Evolutionary conservation across 2,888 invertebrate species (phyloP), one percentile per base, ranked within the genome.

Genomic region (Hydriomena furcata): DNA sequence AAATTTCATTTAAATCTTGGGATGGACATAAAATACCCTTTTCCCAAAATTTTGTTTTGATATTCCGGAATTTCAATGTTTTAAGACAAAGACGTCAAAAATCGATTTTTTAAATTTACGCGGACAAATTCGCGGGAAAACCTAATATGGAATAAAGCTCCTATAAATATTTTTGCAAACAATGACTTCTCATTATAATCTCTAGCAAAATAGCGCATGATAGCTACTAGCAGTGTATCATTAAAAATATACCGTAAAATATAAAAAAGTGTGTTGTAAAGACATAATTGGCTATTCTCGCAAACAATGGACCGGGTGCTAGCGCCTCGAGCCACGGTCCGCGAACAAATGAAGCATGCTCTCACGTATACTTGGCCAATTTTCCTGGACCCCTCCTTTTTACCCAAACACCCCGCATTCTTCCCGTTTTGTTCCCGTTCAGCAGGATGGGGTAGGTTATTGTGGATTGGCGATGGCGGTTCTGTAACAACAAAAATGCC

Each of bases 261-360:
- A 69, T 67, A 76, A 79, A 76, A 70, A 79, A 79, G 66, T 77
- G 69, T 76, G 71, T 72, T 78, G 71, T 81, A 74, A 82, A 82
- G 76, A 83, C 77, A 79, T 85, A 86, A 86, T 86, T 84, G 82
- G 79, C 67, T 68, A 73, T 76, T 83, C 79, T 73, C 70, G 74
- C 82, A 86, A 80, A 84, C 87, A 85, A 84, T 83, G 66, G 79
- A 66, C 63, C 65, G 70, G 81, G 76, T 77, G 81, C 82, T 72
- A 68, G 73, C 66, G 84, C 87, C 84, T 67, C 68, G 52, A 78
- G 86, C 79, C 58, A 76, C 55, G 30, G 46, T 47, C 38, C 51
- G 13, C 51, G 65, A 76, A 73, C 78, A 84, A 85, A 86, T 82
- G 83, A 84, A 85, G 76, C 81, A 76, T 79, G 78, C 79, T 79